phyloP scores from a whole-genome alignment of 2,113 vertebrate genomes.

The Sminthopsis crassicaudata region DNA sequence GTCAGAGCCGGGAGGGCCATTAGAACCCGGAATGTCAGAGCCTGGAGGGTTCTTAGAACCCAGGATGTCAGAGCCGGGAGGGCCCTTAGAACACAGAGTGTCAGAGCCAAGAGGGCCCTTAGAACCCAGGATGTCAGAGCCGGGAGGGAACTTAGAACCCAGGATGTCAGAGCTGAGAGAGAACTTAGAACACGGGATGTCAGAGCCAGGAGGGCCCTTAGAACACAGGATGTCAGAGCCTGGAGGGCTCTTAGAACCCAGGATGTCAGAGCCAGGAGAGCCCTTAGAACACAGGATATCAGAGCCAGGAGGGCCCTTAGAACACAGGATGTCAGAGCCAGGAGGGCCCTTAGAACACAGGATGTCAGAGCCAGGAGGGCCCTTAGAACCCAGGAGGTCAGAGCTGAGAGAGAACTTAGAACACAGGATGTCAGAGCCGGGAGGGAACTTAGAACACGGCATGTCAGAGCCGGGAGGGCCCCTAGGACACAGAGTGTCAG shows the following conservation, averaged over 20 bases:
- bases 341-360: too few species aligned
- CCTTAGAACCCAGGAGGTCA: too few species aligned
- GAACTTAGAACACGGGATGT: not conserved
- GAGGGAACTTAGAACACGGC: not conserved
- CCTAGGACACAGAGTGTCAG: not conserved
- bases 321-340: not conserved
- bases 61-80: not conserved
- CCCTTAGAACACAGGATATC: too few species aligned
- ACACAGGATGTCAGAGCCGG: not conserved
- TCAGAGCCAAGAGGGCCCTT: not conserved
- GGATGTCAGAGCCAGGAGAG: not conserved
- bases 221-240: not conserved
- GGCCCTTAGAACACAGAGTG: too few species aligned
- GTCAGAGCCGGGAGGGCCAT: not conserved
- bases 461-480: not conserved
- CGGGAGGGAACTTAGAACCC: too few species aligned
- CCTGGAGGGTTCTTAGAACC: not conserved
- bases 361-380: too few species aligned
- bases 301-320: too few species aligned
- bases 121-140: not conserved
- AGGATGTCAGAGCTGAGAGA: too few species aligned
- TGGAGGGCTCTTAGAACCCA: not conserved
- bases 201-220: not conserved
- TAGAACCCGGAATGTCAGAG: not conserved
- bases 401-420: not conserved